These are phyloP conservation scores for Ischnus inquisitorius DNA, from an alignment of 2,888 invertebrate genomes.

Conservation along the genomic window DNA sequence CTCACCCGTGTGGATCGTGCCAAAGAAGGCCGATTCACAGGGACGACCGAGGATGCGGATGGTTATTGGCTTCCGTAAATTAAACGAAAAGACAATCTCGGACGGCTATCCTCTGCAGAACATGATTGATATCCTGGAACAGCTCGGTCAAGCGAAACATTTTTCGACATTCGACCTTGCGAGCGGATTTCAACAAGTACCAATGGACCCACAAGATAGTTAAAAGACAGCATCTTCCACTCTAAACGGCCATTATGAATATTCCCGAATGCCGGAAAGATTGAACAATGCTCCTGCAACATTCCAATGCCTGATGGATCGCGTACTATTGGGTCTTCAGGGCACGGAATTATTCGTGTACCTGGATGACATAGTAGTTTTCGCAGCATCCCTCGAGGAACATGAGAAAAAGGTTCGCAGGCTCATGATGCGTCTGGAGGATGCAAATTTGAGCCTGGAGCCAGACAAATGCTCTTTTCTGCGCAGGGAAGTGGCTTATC, in stretches of 20 bases:
- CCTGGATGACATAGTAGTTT: conserved; percentile 73
- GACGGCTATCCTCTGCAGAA: too few relatives aligned
- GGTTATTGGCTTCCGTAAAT: neutral
- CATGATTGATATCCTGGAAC: too few relatives aligned
- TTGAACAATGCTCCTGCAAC: conserved; percentile 50
- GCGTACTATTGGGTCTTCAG: neutral
- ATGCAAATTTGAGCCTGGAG: conserved; percentile 31
- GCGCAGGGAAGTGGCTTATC: too few relatives aligned
- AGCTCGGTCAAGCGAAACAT: too few relatives aligned
- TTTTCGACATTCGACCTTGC: neutral
- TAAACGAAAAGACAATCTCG: too few relatives aligned
- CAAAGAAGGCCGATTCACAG: conserved; percentile 70
- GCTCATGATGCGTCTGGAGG: conserved; percentile 32
- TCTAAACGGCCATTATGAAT: conserved; percentile 29
- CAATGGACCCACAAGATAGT: neutral
- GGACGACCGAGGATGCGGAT: conserved; percentile 65
- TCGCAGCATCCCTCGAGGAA: conserved; percentile 20
- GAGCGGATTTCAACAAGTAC: neutral
- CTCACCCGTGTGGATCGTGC: conserved; percentile 52
- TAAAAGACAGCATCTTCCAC: neutral
- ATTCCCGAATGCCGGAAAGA: conserved; percentile 44
- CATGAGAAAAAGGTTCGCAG: neutral
- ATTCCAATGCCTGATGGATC: conserved; percentile 33
- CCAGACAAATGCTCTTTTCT: conserved; percentile 59
- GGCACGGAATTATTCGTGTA: conserved; percentile 55